phyloP scores from a whole-genome alignment of 1,140 invertebrate genomes.

The Pectinophora gossypiella region DNA sequence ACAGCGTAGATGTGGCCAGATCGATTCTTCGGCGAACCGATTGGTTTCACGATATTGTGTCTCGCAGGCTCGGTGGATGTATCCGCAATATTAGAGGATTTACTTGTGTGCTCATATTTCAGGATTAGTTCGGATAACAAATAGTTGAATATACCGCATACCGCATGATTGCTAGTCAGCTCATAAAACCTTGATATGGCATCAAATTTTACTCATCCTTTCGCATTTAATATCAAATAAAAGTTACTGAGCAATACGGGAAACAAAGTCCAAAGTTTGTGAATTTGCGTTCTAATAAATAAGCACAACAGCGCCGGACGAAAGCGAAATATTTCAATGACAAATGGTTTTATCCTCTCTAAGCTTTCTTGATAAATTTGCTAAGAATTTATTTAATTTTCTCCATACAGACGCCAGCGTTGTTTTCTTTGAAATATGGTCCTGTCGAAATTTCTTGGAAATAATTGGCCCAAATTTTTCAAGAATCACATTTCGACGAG shows the following conservation, averaged over 20 bases:
- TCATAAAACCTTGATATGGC: too few species aligned
- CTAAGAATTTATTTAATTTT: background rate
- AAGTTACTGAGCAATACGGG: too few species aligned
- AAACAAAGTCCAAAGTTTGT: background rate
- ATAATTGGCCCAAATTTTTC: conserved; percentile 6
- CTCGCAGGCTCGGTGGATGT: too few species aligned
- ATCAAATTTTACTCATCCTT: too few species aligned
- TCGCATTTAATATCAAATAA: too few species aligned
- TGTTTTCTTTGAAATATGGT: conserved; percentile 3
- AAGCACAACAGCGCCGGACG: background rate
- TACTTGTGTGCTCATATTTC: too few species aligned
- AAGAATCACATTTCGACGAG: background rate
- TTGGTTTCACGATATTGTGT: background rate
- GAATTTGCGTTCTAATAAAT: background rate
- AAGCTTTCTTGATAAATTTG: background rate
- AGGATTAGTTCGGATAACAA: too few species aligned
- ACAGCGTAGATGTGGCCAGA: conserved; percentile 9
- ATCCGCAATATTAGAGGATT: too few species aligned
- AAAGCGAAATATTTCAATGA: background rate
- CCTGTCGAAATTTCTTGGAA: conserved; percentile 18
- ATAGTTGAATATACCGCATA: too few species aligned
- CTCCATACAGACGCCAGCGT: background rate
- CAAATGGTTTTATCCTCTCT: background rate
- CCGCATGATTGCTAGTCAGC: too few species aligned
- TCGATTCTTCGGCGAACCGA: conserved; percentile 1